Base-by-base conservation (phyloP, 2,113 vertebrate genomes). In the Rutilus rutilus region DNA sequence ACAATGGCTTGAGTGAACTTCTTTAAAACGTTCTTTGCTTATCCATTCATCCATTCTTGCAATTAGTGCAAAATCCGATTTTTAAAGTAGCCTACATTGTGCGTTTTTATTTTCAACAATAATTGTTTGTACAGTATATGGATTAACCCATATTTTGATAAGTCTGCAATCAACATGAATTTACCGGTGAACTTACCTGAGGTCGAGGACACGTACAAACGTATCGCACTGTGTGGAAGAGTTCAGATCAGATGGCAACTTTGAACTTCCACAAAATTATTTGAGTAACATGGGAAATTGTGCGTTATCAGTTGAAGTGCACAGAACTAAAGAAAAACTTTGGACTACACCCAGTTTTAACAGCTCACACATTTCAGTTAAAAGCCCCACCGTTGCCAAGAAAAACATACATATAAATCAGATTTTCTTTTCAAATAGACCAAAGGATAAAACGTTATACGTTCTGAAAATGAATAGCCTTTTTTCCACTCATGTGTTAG, bases 331-430 rank as follows among this genome's bases (percentile, higher is more conserved):
- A 47, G 14, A 2, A 50, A 45, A 17, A 64, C 39, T 47, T 79
- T 27, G 78, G 78, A 47, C 59, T 45, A 15, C 78, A 30, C 78
- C 78, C 33, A 78, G 14, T 65, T 65, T 65, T 27, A 6, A n/a
- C 5, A 50, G 45, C 39, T 47, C 23, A 25, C 23, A 25, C 0
- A 33, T 19, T n/a, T 27, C 39, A 82, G 19, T 82, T 82, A 82
- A 69, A 82, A 82, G 79, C 67, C 79, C 42, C 39, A 71, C 19
- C 39, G 10, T 5, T 5, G 10, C 8, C 1, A 1, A 42, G 33
- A 7, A 42, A 71, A 71, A 71, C 67, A 42, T 4, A 39, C 19
- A 23, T 21, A 42, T 39, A 23, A 42, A 71, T n/a, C 9, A 23
- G 27, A 7, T 57, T 23, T 42, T 42, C 42, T 42, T 57, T 39